A percentile compares a stretch with the other conserved stretches of the same genome.
phyloP scores from a whole-genome alignment of 2,888 invertebrate species.

The Willowsia nigromaculata region DNA sequence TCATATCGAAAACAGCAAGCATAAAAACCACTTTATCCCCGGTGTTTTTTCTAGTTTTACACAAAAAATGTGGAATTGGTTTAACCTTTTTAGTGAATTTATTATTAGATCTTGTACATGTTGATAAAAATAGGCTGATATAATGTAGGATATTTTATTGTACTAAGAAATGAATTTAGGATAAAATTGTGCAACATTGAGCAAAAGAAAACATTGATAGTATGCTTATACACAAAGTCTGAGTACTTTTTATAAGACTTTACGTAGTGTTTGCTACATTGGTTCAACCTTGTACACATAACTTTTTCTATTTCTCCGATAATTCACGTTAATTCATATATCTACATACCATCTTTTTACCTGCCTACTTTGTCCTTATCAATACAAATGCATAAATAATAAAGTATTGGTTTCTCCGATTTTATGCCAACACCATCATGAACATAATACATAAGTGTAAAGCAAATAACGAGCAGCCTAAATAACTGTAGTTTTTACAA shows the following conservation, averaged over 20 bases:
- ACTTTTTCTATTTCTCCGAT: slow-evolving; percentile 12
- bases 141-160: slow-evolving; percentile 4
- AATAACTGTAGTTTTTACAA: slow-evolving; percentile 19
- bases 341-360: neutral
- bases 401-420: neutral
- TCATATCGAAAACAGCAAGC: neutral
- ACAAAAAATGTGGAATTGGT: slow-evolving; percentile 30
- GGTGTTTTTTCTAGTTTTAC: slow-evolving; percentile 20
- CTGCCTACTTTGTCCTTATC: neutral
- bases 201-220: neutral
- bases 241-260: too few species aligned
- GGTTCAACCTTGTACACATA: slow-evolving; percentile 3
- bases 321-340: slow-evolving; percentile 7
- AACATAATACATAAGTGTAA: neutral
- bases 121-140: neutral
- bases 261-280: too few species aligned
- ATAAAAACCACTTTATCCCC: neutral
- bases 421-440: neutral
- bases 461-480: slow-evolving; percentile 21
- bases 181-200: slow-evolving; percentile 15
- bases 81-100: slow-evolving; percentile 23
- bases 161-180: neutral
- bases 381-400: neutral
- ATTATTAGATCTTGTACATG: slow-evolving; percentile 22
- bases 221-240: neutral